A percentile compares a stretch with the other conserved stretches of the same genome.
Evolutionary conservation across 2,113 vertebrate genomes (phyloP).

Genomic region (Platysternon megacephalum): DNA sequence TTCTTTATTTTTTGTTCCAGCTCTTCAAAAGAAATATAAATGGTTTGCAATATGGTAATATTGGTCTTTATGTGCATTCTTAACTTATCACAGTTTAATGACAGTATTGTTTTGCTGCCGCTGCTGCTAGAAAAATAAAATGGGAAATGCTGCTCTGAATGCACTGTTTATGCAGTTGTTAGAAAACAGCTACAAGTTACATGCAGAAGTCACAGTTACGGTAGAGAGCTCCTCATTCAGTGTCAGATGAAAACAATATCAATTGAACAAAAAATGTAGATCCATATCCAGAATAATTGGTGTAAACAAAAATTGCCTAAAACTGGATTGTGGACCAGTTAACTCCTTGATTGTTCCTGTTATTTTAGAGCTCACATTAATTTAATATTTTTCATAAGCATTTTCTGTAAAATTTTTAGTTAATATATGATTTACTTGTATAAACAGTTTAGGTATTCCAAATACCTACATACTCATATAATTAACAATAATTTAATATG

Average conservation of each 20-base stretch:
- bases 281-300: not conserved
- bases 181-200: not conserved
- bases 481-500: not conserved
- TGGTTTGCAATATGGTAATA: not conserved
- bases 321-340: not conserved
- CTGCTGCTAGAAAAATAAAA: not conserved
- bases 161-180: not conserved
- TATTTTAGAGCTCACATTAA: not conserved
- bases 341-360: not conserved
- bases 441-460: not conserved
- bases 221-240: not conserved
- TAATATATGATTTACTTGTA: not conserved
- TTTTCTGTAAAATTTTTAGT: not conserved
- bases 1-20: slow-evolving; percentile 1
- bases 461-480: not conserved
- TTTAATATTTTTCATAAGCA: not conserved
- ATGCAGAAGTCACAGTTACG: not conserved
- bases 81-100: not conserved
- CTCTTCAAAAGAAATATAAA: slow-evolving; percentile 7
- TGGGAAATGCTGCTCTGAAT: not conserved
- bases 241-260: not conserved
- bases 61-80: not conserved
- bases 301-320: not conserved
- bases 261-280: not conserved
- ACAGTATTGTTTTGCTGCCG: not conserved